Base-by-base conservation (phyloP, 2,797 vertebrate genomes). In the Tachyglossus aculeatus region DNA sequence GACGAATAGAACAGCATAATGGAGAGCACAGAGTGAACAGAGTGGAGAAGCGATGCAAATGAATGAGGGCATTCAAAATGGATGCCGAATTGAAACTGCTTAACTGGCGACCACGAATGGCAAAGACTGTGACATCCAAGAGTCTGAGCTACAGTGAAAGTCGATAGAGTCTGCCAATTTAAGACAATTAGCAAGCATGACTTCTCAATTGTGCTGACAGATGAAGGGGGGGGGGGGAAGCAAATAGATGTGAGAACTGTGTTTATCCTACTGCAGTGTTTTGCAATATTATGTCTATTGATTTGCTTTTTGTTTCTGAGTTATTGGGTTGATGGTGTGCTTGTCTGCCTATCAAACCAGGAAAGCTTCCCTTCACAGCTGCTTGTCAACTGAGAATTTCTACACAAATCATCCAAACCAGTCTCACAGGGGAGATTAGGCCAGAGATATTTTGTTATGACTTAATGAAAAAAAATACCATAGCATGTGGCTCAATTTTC, bases 391-490 rank as follows among this genome's bases (percentile, higher is more conserved):
- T 14, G 78, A 68, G 81, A 80, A 84, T 82, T 84, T 85, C 81
- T 53, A 43, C 76, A 84, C 84, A 81, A 88, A 88, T 86, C 86
- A 84, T 67, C 53, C 55, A 68, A 74, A 65, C 68, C 34, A 12
- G 38, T 86, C 87, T 86, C 90, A 44, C 69, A 80, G 86, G 83
- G 87, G 86, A 86, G 75, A 87, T 84, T 55, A 83, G 87, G 82
- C 71, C 85, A 88, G 66, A 62, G 82, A 84, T 60, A 54, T 64
- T 84, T 75, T 78, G 82, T 65, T 77, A 72, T 78, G 83, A 86
- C 86, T 85, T 86, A 87, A 88, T 84, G 84, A 78, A 83, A 13
- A 1, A 61, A 45, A 19, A 3, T 5, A 34, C 60, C 36, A 4
- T 15, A 77, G 76, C 78, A 62, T 70, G 24, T 67, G 74, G 80